Evolutionary conservation across 2,888 invertebrate genomes (phyloP).

Genomic region (Harpalus rufipes): DNA sequence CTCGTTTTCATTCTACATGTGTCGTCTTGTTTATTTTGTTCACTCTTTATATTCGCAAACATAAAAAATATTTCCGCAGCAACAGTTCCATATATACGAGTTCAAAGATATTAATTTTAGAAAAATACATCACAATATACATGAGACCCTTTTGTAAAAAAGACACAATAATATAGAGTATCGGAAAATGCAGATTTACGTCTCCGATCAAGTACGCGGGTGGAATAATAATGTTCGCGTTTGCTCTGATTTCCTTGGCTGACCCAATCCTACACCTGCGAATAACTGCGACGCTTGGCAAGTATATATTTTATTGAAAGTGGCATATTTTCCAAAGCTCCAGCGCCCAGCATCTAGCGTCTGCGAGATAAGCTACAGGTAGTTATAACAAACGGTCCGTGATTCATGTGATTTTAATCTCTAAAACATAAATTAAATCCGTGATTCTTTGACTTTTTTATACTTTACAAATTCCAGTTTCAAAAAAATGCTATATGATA

Average conservation of each 20-base stretch:
- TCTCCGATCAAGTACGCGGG: constrained; percentile 25
- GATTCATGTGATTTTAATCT: constrained; percentile 41
- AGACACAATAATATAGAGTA: constrained; percentile 42
- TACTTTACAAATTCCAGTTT: constrained; percentile 5
- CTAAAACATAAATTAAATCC: constrained; percentile 24
- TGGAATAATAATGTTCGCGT: constrained; percentile 37
- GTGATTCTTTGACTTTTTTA: constrained; percentile 5
- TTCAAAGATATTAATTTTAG: constrained; percentile 18
- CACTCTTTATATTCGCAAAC: neutral
- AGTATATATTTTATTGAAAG: constrained; percentile 60
- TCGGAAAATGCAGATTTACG: constrained; percentile 36
- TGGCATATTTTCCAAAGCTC: constrained; percentile 57
- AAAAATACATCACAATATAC: constrained; percentile 14
- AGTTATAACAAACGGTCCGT: constrained; percentile 59
- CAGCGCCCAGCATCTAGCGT: constrained; percentile 4
- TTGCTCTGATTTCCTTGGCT: constrained; percentile 32
- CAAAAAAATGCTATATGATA: neutral
- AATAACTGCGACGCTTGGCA: constrained; percentile 36
- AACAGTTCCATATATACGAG: neutral
- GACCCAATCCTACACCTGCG: constrained; percentile 35
- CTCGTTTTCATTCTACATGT: too few species aligned
- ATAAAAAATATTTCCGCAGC: neutral
- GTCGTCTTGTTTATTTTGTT: too few species aligned
- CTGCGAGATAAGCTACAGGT: constrained; percentile 60
- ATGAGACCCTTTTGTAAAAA: constrained; percentile 38